Evolutionary conservation across 2,113 vertebrate genomes (phyloP), one percentile per base, ranked within the genome.

Genomic region (Choloepus hoffmanni): DNA sequence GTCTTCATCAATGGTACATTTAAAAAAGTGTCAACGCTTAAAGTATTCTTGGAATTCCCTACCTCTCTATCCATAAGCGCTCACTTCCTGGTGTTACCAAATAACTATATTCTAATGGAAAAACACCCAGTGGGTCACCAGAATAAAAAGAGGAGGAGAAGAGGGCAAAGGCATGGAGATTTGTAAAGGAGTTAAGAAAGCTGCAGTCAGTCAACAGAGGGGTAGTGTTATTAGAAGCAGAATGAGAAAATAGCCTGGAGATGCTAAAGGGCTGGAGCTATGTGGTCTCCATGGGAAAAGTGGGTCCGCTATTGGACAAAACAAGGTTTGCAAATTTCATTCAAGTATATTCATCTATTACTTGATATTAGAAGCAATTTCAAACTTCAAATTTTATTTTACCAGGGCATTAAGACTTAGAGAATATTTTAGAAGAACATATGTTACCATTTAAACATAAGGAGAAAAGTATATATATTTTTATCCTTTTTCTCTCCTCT

Each of bases 61-160:
- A 36, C 36, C 36, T 36, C 36, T 2, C 36, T 73, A 53, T 62
- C 33, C 70, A 9, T 91, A 76, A 92, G 68, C 93, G 84, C 1
- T 87, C 6, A 30, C 30, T 93, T 90, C 45, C 23, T 55, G 60
- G 4, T 50, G 26, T 85, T 63, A 50, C 4, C 62, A 93, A 85
- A 95, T 77, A 82, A 95, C 76, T 24, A 65, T 2, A 90, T 73
- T n/a, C 53, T 89, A 76, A 85, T 15, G 89, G 18, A 10, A 96
- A 89, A 74, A 81, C 24, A 63, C n/a, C 63, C 9, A 10, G 1
- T 45, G 55, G 85, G 9, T 67, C 18, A 70, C 45, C 43, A 65
- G 74, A 48, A 70, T 79, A 62, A 74, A 94, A 85, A 68, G 50
- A 91, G n/a, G 50, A 77, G 6, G 18, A 15, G 30, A 28, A 48